Conservation (phyloP, 64 coral and sea anemone genomes). For the Trachythela sp. region DNA sequence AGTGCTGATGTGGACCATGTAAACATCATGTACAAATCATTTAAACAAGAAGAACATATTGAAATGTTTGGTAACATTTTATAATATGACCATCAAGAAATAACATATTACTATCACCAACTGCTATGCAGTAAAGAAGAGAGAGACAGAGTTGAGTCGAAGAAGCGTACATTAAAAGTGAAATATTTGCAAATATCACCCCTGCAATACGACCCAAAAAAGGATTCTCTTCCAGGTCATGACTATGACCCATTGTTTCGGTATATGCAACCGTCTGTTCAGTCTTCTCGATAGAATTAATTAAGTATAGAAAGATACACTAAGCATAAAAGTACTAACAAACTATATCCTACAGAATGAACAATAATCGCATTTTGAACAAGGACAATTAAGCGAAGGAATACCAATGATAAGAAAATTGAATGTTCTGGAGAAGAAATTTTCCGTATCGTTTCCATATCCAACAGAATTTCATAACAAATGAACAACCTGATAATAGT, state of each 20-base stretch:
- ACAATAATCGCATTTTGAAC: neutral
- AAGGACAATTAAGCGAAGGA: neutral
- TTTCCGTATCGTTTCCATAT: neutral
- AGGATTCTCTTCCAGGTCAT: too few relatives aligned
- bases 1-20: too few relatives aligned
- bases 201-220: neutral
- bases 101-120: neutral
- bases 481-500: neutral
- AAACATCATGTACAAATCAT: too few relatives aligned
- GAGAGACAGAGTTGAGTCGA: neutral
- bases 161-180: neutral
- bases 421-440: neutral
- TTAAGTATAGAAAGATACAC: neutral
- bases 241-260: neutral
- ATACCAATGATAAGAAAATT: neutral
- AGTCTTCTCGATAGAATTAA: neutral
- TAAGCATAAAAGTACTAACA: neutral
- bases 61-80: neutral
- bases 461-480: neutral
- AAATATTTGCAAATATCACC: neutral
- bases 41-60: neutral
- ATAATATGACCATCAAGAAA: constrained; percentile 1
- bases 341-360: neutral
- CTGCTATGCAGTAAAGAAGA: neutral
- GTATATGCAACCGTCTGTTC: neutral